These are phyloP conservation scores for Eupsittula cactorum DNA, from an alignment of 2,113 vertebrate genomes.

Conservation along the genomic window DNA sequence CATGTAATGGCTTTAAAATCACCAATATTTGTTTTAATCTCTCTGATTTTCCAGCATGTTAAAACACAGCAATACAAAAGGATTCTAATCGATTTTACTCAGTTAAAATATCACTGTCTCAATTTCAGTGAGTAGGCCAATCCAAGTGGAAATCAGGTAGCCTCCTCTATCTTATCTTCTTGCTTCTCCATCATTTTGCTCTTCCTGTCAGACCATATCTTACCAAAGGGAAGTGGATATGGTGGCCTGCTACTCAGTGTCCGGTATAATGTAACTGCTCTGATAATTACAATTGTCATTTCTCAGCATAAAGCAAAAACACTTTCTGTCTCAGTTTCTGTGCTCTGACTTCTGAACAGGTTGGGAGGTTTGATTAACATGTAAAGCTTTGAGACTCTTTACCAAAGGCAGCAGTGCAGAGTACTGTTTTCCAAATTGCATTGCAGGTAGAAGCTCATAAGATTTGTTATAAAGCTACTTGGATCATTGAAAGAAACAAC, in stretches of 20 bases:
- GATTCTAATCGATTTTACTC: not conserved
- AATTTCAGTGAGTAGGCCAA: not conserved
- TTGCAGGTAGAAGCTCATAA: not conserved
- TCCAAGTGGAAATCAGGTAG: not conserved
- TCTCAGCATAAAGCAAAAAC: not conserved
- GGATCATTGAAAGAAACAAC: not conserved
- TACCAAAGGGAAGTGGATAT: not conserved
- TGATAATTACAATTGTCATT: not conserved
- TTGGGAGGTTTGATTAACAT: not conserved
- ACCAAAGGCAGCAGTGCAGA: not conserved
- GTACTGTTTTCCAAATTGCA: not conserved
- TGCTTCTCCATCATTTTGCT: not conserved
- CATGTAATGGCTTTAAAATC: not conserved
- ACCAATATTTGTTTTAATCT: not conserved
- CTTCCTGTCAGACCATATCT: not conserved
- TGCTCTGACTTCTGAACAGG: not conserved
- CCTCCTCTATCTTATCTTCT: not conserved
- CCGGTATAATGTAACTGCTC: not conserved
- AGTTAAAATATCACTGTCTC: not conserved
- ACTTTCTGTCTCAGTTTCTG: not conserved
- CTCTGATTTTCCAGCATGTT: rapidly evolving
- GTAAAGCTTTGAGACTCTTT: not conserved
- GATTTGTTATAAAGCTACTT: not conserved
- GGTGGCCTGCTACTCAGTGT: not conserved
- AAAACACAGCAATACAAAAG: not conserved